Conservation (phyloP, 2,113 vertebrate species). For the Sander vitreus region DNA sequence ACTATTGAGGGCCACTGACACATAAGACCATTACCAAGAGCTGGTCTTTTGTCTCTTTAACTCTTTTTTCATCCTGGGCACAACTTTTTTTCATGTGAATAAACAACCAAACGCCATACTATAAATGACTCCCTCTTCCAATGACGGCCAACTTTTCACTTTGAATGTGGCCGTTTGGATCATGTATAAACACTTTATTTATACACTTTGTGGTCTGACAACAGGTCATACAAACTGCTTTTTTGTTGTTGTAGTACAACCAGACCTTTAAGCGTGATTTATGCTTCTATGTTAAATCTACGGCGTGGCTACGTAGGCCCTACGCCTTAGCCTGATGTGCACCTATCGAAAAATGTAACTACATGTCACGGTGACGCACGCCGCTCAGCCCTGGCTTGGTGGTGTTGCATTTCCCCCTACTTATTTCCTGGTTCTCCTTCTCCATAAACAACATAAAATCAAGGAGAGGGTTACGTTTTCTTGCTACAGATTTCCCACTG, state of each 20-base stretch:
- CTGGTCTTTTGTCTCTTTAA: background rate
- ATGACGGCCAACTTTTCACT: background rate
- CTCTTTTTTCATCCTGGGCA: background rate
- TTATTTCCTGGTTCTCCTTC: too few species aligned
- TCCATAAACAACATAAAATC: too few species aligned
- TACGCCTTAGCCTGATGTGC: too few species aligned
- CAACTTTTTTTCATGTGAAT: background rate
- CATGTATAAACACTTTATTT: background rate
- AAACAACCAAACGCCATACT: background rate
- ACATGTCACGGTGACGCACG: too few species aligned
- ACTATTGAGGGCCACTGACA: conserved; percentile 1
- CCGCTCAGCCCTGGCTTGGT: too few species aligned
- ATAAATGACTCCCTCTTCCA: background rate
- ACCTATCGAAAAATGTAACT: too few species aligned
- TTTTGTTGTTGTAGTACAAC: background rate
- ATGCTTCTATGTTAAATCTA: too few species aligned
- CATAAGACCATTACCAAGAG: background rate
- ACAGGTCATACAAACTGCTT: background rate
- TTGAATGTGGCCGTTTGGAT: background rate
- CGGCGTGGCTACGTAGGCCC: too few species aligned
- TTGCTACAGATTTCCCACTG: too few species aligned
- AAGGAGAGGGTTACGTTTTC: too few species aligned
- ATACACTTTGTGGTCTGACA: background rate
- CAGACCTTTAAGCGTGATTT: too few species aligned
- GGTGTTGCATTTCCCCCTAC: too few species aligned